phyloP scores from a whole-genome alignment of 2,113 vertebrate species.

The Campylorhamphus procurvoides region DNA sequence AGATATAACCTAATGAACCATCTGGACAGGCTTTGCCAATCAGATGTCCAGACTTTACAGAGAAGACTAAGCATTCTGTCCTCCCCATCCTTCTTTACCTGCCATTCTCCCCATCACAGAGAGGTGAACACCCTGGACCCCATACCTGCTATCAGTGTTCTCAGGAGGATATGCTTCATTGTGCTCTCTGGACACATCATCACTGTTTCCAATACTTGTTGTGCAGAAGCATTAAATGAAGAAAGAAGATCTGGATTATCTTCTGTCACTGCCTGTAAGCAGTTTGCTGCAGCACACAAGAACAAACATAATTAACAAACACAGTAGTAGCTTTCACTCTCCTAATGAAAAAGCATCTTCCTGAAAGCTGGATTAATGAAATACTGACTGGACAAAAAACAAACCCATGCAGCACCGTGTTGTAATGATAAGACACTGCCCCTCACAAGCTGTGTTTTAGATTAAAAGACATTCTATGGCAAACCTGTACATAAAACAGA shows the following conservation, averaged over 20 bases:
- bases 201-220: constrained; percentile 80
- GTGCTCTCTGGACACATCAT: constrained; percentile 78
- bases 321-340: background rate
- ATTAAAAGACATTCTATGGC: background rate
- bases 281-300: constrained; percentile 81
- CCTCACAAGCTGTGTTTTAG: background rate
- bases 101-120: background rate
- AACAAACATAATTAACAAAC: constrained; percentile 11
- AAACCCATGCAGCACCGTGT: background rate
- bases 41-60: background rate
- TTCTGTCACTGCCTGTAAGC: constrained; percentile 94
- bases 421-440: background rate
- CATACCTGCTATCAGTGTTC: constrained; percentile 88
- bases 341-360: background rate
- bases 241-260: constrained; percentile 91
- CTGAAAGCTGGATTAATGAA: background rate
- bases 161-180: constrained; percentile 85
- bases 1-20: background rate
- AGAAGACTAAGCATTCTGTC: background rate
- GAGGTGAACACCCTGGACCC: background rate
- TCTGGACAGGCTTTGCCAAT: background rate
- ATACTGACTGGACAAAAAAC: background rate
- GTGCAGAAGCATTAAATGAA: constrained; percentile 74
- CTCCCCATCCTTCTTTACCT: background rate
- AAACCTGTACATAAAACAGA: background rate